These are phyloP conservation scores for Anastatus disparis DNA, from an alignment of 1,140 invertebrate species.

Conservation along the genomic window DNA sequence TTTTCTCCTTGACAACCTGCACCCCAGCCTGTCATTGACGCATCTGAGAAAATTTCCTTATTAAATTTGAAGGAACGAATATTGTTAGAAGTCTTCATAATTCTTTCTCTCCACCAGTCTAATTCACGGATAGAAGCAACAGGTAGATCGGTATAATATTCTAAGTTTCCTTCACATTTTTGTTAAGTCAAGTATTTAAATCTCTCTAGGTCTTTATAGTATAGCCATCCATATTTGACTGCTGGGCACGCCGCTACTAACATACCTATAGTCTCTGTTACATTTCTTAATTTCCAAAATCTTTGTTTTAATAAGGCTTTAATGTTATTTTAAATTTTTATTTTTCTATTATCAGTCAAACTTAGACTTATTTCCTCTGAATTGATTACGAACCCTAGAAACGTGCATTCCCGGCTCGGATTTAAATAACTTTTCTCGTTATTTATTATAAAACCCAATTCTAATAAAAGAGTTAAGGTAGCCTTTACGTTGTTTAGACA, in stretches of 20 bases:
- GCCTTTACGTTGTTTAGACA: background rate
- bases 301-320: background rate
- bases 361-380: background rate
- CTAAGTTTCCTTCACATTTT: background rate
- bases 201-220: too few relatives aligned
- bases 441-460: constrained; percentile 35
- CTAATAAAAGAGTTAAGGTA: constrained; percentile 16
- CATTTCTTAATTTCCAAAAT: background rate
- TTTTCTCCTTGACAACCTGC: background rate
- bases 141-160: background rate
- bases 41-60: background rate
- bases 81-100: background rate
- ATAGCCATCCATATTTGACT: too few relatives aligned
- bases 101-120: background rate
- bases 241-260: constrained; percentile 15
- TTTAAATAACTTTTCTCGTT: constrained; percentile 1
- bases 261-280: constrained; percentile 22
- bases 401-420: constrained; percentile 9
- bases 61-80: background rate
- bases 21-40: background rate
- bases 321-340: background rate
- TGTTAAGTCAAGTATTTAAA: background rate
- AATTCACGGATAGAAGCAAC: too few relatives aligned
- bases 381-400: constrained; percentile 36
- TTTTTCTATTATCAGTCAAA: constrained; percentile 27